phyloP scores from a whole-genome alignment of 2,888 invertebrate genomes.

The Adela reaumurella region DNA sequence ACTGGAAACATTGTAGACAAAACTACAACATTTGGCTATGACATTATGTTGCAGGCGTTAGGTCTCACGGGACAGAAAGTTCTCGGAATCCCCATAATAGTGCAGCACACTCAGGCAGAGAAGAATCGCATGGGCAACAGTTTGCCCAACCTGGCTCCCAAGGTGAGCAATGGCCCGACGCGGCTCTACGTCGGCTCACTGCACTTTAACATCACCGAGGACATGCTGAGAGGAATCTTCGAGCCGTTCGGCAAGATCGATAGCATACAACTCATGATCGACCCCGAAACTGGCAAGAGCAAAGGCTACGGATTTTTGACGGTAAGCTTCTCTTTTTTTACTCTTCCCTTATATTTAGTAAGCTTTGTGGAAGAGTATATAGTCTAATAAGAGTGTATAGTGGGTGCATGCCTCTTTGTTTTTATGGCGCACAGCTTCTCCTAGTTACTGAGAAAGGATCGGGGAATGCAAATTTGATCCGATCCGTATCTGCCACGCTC shows the following conservation, averaged over 20 bases:
- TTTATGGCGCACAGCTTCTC: too few species aligned
- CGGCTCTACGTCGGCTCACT: conserved; percentile 95
- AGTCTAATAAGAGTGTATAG: too few species aligned
- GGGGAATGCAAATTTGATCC: too few species aligned
- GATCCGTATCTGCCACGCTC: too few species aligned
- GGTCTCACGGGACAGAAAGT: conserved; percentile 94
- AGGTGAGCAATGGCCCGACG: conserved; percentile 91
- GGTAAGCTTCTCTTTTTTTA: too few species aligned
- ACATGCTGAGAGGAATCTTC: conserved; percentile 97
- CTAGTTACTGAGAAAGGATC: too few species aligned
- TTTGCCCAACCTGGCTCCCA: conserved; percentile 79
- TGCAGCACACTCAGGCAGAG: conserved; percentile 96
- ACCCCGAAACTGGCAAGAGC: conserved; percentile 90
- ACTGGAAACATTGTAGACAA: too few species aligned
- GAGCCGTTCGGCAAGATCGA: conserved; percentile 98
- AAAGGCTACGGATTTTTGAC: conserved; percentile 98
- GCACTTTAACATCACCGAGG: conserved; percentile 98
- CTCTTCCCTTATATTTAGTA: too few species aligned
- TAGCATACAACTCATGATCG: conserved; percentile 91
- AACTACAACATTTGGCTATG: too few species aligned
- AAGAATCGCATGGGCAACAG: conserved; percentile 90
- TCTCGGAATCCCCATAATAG: conserved; percentile 93
- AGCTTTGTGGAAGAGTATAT: too few species aligned
- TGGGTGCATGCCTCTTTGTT: too few species aligned
- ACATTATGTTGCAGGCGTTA: conserved; percentile 70